Evolutionary conservation across 2,113 vertebrate species (phyloP).

Genomic region (Marcusenius ussheri): DNA sequence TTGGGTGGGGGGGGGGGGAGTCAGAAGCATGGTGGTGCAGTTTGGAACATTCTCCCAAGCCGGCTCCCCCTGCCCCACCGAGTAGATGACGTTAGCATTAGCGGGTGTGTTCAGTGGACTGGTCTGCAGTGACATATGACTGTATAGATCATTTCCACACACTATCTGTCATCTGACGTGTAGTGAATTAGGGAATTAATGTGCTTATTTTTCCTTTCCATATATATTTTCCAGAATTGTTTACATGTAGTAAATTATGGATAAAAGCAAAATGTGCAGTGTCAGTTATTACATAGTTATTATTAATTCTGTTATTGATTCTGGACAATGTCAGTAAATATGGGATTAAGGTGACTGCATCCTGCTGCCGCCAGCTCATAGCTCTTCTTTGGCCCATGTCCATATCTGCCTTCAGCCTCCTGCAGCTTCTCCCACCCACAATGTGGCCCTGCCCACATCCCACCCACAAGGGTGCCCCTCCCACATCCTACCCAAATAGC

Average conservation of each 20-base stretch:
- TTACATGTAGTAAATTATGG: not conserved
- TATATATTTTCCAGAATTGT: not conserved
- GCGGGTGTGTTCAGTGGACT: not conserved
- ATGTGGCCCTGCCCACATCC: not conserved
- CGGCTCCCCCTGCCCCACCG: not conserved
- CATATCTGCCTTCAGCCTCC: not conserved
- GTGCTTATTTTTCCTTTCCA: not conserved
- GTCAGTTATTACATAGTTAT: not conserved
- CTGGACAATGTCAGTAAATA: not conserved
- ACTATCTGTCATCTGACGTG: not conserved
- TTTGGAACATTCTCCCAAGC: not conserved
- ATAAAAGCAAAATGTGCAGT: not conserved
- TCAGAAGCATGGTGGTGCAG: not conserved
- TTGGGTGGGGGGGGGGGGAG: not conserved
- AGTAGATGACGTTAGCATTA: not conserved
- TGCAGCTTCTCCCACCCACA: not conserved
- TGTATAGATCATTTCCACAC: not conserved
- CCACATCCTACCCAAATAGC: not conserved
- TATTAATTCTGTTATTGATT: not conserved
- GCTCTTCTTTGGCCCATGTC: not conserved
- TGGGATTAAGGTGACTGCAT: not conserved
- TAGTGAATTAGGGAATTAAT: not conserved
- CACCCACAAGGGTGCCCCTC: not conserved
- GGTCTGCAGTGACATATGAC: not conserved
- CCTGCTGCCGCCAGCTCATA: not conserved